A percentile compares a stretch with the other conserved stretches of the same genome.
These are phyloP conservation scores for Myripristis jacobus DNA, from an alignment of 2,797 vertebrate species.

Conservation along the genomic window DNA sequence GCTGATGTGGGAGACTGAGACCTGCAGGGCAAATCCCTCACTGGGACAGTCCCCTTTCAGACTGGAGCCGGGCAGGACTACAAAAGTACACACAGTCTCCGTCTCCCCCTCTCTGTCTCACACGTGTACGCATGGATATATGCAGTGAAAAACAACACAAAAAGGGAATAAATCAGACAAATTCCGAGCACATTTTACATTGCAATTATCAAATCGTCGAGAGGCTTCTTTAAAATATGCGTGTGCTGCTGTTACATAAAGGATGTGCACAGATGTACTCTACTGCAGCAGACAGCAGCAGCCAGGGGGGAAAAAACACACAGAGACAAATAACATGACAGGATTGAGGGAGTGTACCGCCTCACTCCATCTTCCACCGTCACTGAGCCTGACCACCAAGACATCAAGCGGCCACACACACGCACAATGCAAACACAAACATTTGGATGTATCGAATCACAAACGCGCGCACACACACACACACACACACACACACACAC, in stretches of 20 bases:
- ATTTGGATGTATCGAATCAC: slow-evolving; percentile 26
- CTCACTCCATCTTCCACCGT: slow-evolving; percentile 40
- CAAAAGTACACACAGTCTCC: not conserved
- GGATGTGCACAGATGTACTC: slow-evolving; percentile 31
- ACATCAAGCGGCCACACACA: slow-evolving; percentile 46
- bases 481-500: slow-evolving; percentile 20
- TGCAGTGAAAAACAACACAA: too few relatives aligned
- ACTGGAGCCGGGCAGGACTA: slow-evolving; percentile 9
- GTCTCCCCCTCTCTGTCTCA: too few relatives aligned
- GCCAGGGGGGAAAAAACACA: slow-evolving; percentile 28
- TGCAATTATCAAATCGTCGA: not conserved
- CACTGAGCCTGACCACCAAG: slow-evolving; percentile 49
- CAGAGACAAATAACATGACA: slow-evolving; percentile 39
- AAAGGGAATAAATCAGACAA: too few relatives aligned
- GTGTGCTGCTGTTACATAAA: slow-evolving; percentile 4
- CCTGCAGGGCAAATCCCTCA: slow-evolving; percentile 38
- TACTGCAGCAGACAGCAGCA: slow-evolving; percentile 25
- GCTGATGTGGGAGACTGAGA: slow-evolving; percentile 10
- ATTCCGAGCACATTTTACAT: too few relatives aligned
- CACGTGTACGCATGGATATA: too few relatives aligned
- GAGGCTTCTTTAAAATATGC: slow-evolving; percentile 1
- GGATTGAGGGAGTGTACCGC: slow-evolving; percentile 40
- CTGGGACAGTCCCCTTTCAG: slow-evolving; percentile 47
- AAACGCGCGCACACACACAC: slow-evolving; percentile 25
- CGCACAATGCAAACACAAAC: slow-evolving; percentile 36